Conservation (phyloP, 2,888 invertebrate genomes). For the Galeruca laticollis region DNA sequence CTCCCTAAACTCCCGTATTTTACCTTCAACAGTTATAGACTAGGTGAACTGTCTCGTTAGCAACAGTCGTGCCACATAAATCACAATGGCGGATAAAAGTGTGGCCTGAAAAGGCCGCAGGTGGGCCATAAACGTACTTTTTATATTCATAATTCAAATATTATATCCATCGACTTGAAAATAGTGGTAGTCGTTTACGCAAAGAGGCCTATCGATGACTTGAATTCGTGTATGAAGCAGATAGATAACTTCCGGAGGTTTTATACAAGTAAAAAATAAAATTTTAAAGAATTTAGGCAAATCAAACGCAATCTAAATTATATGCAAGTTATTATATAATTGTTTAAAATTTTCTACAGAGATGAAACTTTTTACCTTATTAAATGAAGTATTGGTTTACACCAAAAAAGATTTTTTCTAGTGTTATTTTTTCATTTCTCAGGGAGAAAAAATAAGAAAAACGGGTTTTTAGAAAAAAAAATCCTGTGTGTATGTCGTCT, state of each 20-base stretch:
- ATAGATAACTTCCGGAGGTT: neutral
- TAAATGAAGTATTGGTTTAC: too few relatives aligned
- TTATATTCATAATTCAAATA: slow-evolving; percentile 56
- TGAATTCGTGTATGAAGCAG: neutral
- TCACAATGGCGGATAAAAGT: slow-evolving; percentile 60
- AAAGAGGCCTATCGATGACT: slow-evolving; percentile 47
- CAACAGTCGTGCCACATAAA: slow-evolving; percentile 60
- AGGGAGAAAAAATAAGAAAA: too few relatives aligned
- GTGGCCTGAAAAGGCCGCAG: slow-evolving; percentile 62
- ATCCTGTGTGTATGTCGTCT: too few relatives aligned
- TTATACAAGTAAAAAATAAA: neutral
- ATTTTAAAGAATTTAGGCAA: neutral
- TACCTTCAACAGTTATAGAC: slow-evolving; percentile 36
- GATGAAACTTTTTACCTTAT: too few relatives aligned
- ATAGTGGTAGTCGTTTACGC: slow-evolving; percentile 48
- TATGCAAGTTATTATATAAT: too few relatives aligned
- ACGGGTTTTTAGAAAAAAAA: too few relatives aligned
- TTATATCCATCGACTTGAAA: slow-evolving; percentile 51
- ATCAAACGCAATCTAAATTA: neutral
- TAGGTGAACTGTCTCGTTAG: slow-evolving; percentile 57
- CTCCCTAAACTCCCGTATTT: slow-evolving; percentile 29
- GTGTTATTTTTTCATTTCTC: too few relatives aligned
- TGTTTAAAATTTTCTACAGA: too few relatives aligned
- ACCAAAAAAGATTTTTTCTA: too few relatives aligned
- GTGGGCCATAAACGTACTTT: slow-evolving; percentile 61